phyloP scores from a whole-genome alignment of 2,113 vertebrate species.

The Callospermophilus lateralis region DNA sequence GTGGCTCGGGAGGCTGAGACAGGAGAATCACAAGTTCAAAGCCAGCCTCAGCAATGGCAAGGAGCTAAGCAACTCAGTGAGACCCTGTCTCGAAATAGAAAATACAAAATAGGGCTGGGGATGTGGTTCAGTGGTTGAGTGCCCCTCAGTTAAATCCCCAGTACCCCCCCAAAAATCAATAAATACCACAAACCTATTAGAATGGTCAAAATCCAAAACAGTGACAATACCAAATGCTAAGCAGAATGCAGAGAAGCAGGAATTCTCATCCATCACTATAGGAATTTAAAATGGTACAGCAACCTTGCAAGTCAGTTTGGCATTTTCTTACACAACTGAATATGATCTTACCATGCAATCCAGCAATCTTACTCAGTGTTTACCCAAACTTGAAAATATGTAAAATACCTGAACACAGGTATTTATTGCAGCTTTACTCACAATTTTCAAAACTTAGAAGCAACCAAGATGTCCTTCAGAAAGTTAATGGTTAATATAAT shows the following conservation, averaged over 20 bases:
- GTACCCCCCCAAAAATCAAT: background rate
- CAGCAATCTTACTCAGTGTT: background rate
- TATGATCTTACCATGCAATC: background rate
- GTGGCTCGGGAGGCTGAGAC: no score
- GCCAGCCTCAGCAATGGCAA: no score
- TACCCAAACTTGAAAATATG: background rate
- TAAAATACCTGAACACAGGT: background rate
- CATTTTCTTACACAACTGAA: slow-evolving; percentile 30
- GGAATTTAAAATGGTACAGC: background rate
- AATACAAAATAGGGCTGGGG: no score
- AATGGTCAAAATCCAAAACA: background rate
- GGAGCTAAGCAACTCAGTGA: no score
- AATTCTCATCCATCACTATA: background rate
- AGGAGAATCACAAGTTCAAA: no score
- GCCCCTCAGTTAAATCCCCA: no score
- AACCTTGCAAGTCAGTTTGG: background rate
- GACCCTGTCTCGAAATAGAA: no score
- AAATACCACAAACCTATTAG: background rate
- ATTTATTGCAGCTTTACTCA: background rate
- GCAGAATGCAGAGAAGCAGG: background rate
- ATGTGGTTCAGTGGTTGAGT: no score
- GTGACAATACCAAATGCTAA: background rate
- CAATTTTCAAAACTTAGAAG: background rate
- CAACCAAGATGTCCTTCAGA: background rate
- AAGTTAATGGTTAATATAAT: background rate